Evolutionary conservation across 1,140 invertebrate genomes (phyloP).

Genomic region (Trichonephila inaurata): DNA sequence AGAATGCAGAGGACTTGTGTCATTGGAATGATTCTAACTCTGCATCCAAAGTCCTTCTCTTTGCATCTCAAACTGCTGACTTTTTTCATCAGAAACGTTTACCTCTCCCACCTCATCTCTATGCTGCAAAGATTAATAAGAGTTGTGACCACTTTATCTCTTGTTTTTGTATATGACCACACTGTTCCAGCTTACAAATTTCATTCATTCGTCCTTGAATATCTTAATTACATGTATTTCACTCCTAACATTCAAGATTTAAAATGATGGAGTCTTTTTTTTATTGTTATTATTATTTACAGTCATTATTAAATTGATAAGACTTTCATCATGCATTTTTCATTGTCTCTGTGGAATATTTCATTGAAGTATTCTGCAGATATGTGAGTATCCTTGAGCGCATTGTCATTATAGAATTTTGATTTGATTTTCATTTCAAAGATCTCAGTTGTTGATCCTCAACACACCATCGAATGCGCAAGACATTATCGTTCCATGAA

Average conservation of each 20-base stretch:
- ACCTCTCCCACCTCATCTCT: slow-evolving; percentile 53
- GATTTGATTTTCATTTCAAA: slow-evolving; percentile 10
- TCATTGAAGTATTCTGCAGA: background rate
- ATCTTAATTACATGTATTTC: background rate
- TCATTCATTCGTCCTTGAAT: slow-evolving; percentile 3
- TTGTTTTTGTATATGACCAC: slow-evolving; percentile 32
- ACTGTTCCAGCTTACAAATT: background rate
- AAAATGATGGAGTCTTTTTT: background rate
- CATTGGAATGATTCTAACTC: background rate
- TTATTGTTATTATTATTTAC: background rate
- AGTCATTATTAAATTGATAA: background rate
- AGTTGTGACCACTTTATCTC: slow-evolving; percentile 37
- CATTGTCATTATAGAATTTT: slow-evolving; percentile 22
- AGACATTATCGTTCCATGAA: background rate
- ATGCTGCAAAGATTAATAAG: slow-evolving; percentile 45
- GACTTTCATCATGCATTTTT: slow-evolving; percentile 14
- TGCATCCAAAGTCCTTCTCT: slow-evolving; percentile 1
- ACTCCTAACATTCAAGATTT: background rate
- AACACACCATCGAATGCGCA: background rate
- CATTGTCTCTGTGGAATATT: background rate
- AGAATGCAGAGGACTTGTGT: slow-evolving; percentile 9
- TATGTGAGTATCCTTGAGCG: background rate
- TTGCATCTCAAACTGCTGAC: slow-evolving; percentile 15
- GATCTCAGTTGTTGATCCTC: slow-evolving; percentile 33
- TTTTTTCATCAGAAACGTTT: slow-evolving; percentile 40